Percentiles rank a stretch among this genome's conserved stretches.
Evolutionary conservation across 2,113 vertebrate species (phyloP).

Genomic region (Arvicanthis niloticus): DNA sequence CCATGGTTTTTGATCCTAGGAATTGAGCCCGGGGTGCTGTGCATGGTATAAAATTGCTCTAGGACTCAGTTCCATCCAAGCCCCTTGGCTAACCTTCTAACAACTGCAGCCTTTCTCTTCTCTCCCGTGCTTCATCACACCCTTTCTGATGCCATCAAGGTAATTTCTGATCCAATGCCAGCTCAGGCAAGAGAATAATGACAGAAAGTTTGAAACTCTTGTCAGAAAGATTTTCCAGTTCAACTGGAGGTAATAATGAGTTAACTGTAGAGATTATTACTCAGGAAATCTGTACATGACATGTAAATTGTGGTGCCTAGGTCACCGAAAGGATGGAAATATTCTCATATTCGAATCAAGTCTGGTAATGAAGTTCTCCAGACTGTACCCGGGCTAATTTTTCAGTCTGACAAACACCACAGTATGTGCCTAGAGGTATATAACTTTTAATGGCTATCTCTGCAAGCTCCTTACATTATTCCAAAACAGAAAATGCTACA

Average conservation of each 20-base stretch:
- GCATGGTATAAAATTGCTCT: not conserved
- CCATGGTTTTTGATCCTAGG: not conserved
- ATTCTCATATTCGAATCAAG: not conserved
- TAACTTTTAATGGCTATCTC: not conserved
- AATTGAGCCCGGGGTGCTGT: not conserved
- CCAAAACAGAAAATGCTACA: constrained; percentile 8
- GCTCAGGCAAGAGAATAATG: not conserved
- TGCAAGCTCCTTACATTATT: constrained; percentile 31
- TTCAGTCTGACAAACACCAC: not conserved
- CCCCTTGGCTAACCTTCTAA: not conserved
- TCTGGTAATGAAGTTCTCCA: not conserved
- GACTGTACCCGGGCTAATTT: not conserved
- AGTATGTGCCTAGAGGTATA: not conserved
- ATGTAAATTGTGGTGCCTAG: not conserved
- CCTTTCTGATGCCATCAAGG: not conserved
- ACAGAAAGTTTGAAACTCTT: not conserved
- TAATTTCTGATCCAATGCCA: constrained; percentile 37
- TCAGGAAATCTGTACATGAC: not conserved
- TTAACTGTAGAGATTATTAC: not conserved
- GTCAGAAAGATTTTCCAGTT: not conserved
- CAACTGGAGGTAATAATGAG: not conserved
- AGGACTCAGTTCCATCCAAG: not conserved
- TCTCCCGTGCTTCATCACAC: not conserved
- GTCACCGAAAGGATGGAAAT: constrained; percentile 2
- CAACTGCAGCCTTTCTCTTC: not conserved